These are phyloP conservation scores for Crotalus horridus DNA, from an alignment of 2,113 vertebrate genomes.

Conservation along the genomic window DNA sequence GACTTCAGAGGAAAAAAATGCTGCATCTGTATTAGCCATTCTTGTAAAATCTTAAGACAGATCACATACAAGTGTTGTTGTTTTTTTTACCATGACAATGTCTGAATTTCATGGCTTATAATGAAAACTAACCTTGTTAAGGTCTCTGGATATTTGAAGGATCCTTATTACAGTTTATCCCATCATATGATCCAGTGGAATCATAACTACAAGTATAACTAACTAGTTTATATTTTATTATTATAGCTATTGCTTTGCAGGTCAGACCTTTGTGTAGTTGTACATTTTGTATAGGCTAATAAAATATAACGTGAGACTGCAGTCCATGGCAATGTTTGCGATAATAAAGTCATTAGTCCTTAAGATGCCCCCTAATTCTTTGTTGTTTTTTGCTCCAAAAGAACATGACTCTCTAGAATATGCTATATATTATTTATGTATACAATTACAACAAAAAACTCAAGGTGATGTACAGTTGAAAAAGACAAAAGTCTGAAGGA, in stretches of 20 bases:
- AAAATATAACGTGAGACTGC: background rate
- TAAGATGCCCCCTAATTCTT: background rate
- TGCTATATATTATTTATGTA: too few species aligned
- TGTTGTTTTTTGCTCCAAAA: background rate
- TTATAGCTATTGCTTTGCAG: background rate
- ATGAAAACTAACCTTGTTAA: background rate
- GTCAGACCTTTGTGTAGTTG: background rate
- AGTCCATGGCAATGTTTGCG: background rate
- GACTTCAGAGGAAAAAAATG: background rate
- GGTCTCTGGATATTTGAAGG: background rate
- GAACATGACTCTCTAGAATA: background rate
- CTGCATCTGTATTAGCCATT: background rate
- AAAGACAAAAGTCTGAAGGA: too few species aligned
- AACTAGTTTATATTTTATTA: background rate
- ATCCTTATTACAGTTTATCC: background rate
- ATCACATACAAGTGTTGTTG: background rate
- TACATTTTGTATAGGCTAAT: background rate
- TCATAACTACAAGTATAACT: background rate
- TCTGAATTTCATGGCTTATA: background rate
- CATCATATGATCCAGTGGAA: background rate
- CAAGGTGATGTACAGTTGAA: too few species aligned
- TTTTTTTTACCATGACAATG: background rate
- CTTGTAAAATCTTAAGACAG: background rate
- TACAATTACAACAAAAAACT: too few species aligned
- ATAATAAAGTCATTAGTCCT: background rate